Base-by-base conservation (phyloP, 2,113 vertebrate genomes). In the Merops nubicus region DNA sequence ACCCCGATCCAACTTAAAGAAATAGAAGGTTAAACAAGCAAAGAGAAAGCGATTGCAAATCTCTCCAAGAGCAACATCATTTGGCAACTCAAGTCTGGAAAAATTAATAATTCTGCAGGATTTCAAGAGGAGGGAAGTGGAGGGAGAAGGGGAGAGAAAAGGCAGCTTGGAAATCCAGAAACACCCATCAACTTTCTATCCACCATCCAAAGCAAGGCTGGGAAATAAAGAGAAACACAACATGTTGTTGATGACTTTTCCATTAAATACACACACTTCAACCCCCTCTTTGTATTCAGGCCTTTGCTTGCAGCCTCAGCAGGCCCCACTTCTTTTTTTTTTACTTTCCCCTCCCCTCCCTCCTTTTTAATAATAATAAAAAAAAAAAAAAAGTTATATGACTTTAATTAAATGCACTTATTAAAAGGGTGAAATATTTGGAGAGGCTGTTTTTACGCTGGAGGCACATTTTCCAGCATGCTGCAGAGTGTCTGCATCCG, bases 401-500 rank as follows among this genome's bases (percentile, higher is more conserved):
- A 98, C 98, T 98, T 98, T 98, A 98, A 98, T 99, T 98, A 98
- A 98, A 98, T 96, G 97, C 97, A 75, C 97, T 98, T 98, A 98
- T 98, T 98, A 98, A 98, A 97, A 97, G 97, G 96, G 97, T 95
- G 98, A 98, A 98, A 95, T 97, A 93, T 96, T 98, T 97, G 97
- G 97, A 97, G 97, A 95, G 97, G 95, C 97, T 95, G 97, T 96
- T 97, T 96, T 94, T 91, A 91, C 48, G 96, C 97, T 97, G 92
- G 86, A 97, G 98, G 98, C 98, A 97, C 97, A 98, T 98, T 98
- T 98, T 97, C 97, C 98, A 98, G 98, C 96, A 47, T 94, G 97
- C 97, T 96, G 97, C 92, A 94, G 96, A 98, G 96, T 69, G 97
- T 97, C 97, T 98, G 97, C 97, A 97, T 97, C 98, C 98, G 97